Conservation (phyloP, 30 jellyfish, hydroid and myxozoan species). For the Chrysaora quinquecirrha region DNA sequence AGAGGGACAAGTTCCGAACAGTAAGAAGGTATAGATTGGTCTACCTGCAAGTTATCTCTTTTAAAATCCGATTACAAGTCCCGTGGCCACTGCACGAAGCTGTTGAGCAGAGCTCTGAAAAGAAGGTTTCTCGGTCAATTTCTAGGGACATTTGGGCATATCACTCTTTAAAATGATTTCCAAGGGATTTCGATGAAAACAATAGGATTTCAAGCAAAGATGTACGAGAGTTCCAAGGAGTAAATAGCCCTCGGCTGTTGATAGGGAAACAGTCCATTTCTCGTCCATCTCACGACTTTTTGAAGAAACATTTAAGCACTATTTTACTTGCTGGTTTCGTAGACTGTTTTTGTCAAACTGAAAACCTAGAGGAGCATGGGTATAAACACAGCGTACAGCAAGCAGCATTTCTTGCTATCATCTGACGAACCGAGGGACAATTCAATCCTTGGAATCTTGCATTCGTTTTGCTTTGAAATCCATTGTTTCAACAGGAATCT, state of each 20-base stretch:
- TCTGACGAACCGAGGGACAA: no score
- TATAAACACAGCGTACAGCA: no score
- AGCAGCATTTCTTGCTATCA: no score
- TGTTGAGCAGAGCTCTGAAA: slow-evolving; percentile 34
- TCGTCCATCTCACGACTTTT: background rate
- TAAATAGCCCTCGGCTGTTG: background rate
- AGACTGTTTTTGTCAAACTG: no score
- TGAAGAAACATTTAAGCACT: no score
- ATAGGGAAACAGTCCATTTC: background rate
- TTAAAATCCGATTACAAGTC: slow-evolving; percentile 2
- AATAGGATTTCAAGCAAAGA: background rate
- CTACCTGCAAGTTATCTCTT: slow-evolving; percentile 42
- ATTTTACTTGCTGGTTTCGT: no score
- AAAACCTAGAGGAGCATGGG: no score
- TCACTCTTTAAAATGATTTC: background rate
- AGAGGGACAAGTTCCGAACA: background rate
- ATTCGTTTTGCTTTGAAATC: no score
- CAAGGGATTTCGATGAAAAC: background rate
- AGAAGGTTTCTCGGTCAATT: no score
- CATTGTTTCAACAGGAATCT: no score
- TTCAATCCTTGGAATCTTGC: no score
- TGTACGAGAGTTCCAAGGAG: no score
- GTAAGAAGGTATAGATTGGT: background rate
- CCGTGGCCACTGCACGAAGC: slow-evolving; percentile 41
- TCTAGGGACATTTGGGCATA: background rate